phyloP scores from a whole-genome alignment of 2,113 vertebrate species.

The Chaetodon trifascialis region DNA sequence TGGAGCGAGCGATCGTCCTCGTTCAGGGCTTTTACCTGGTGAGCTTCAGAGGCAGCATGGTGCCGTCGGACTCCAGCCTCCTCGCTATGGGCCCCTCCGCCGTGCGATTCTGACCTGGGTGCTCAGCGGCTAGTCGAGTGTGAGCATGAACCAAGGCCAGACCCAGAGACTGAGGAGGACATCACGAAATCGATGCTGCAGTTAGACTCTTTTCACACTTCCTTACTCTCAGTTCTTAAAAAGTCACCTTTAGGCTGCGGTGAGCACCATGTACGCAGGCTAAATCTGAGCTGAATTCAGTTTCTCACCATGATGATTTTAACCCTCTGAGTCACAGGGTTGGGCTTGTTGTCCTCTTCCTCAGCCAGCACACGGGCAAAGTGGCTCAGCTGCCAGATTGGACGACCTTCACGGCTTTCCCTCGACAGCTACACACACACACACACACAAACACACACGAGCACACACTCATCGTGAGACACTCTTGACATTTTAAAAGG shows the following conservation, averaged over 20 bases:
- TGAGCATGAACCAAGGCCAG: conserved; percentile 97
- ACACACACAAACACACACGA: background rate
- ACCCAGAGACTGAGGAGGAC: conserved; percentile 88
- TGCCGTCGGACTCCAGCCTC: conserved; percentile 87
- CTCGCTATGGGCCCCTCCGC: conserved; percentile 82
- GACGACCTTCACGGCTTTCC: conserved; percentile 94
- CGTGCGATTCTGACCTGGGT: conserved; percentile 89
- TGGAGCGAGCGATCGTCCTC: background rate
- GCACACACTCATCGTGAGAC: background rate
- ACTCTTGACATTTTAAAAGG: background rate
- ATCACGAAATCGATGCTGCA: background rate
- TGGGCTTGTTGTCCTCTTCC: conserved; percentile 97
- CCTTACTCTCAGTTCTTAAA: background rate
- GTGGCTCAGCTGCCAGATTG: conserved; percentile 97
- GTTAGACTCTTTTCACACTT: background rate
- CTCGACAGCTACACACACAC: conserved; percentile 88
- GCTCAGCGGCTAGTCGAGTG: conserved; percentile 91
- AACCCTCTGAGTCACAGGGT: conserved; percentile 96
- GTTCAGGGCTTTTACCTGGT: conserved; percentile 84
- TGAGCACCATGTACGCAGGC: background rate
- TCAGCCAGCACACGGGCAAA: conserved; percentile 94
- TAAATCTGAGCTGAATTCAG: background rate
- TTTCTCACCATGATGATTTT: conserved; percentile 97
- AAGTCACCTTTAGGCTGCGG: background rate
- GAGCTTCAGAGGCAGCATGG: conserved; percentile 91